Conservation (phyloP, 2,888 invertebrate genomes). For the Tipula vernalis region DNA sequence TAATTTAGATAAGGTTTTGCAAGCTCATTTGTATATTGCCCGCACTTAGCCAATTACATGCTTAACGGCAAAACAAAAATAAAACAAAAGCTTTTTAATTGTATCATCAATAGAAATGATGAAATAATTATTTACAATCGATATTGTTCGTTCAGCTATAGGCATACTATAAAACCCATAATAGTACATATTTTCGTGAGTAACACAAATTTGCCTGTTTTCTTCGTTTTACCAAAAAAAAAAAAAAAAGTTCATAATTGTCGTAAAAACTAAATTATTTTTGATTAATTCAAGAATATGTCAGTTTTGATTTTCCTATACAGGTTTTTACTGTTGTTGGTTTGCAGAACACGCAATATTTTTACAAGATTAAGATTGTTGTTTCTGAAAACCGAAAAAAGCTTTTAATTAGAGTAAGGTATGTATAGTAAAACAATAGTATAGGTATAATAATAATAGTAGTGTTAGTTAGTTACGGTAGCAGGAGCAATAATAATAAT, state of each 20-base stretch:
- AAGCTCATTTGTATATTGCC: not conserved
- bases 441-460: not conserved
- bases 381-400: not conserved
- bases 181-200: not conserved
- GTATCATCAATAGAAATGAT: not conserved
- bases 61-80: not conserved
- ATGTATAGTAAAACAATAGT: not conserved
- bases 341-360: not conserved
- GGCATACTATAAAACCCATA: not conserved
- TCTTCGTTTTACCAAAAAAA: not conserved
- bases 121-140: not conserved
- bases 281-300: not conserved
- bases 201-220: not conserved
- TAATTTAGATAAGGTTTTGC: not conserved
- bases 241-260: not conserved
- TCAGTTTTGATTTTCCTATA: not conserved
- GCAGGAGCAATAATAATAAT: not conserved
- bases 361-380: not conserved
- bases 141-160: not conserved
- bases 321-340: not conserved
- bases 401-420: not conserved
- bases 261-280: not conserved
- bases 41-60: not conserved
- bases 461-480: not conserved
- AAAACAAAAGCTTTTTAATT: not conserved